Evolutionary conservation across 2,888 invertebrate genomes (phyloP).

Genomic region (Gasteruption jaculator): DNA sequence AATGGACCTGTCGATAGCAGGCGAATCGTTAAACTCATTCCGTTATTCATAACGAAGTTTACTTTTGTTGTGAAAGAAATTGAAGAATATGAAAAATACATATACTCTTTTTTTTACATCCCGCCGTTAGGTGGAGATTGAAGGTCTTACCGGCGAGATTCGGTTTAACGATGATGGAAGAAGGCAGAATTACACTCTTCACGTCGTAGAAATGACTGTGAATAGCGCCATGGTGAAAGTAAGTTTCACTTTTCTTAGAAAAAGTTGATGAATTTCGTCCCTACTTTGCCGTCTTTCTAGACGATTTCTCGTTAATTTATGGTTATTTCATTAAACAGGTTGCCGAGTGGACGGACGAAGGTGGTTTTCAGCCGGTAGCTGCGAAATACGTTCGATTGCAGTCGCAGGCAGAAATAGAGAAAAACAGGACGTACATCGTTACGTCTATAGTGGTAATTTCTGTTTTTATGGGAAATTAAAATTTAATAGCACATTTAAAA

Average conservation of each 20-base stretch:
- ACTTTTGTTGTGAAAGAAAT: too few relatives aligned
- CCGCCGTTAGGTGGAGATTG: constrained; percentile 85
- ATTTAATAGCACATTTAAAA: too few relatives aligned
- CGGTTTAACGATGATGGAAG: constrained; percentile 88
- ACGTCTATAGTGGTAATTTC: constrained; percentile 75
- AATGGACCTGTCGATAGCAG: too few relatives aligned
- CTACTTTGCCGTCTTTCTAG: constrained; percentile 3
- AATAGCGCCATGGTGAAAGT: constrained; percentile 89
- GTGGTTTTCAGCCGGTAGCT: constrained; percentile 69
- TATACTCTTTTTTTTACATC: too few relatives aligned
- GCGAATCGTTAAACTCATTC: too few relatives aligned
- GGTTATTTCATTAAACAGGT: constrained; percentile 54
- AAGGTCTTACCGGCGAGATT: constrained; percentile 86
- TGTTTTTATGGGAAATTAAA: too few relatives aligned
- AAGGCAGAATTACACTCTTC: constrained; percentile 82
- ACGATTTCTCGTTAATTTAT: neutral
- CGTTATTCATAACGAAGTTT: too few relatives aligned
- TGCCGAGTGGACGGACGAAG: constrained; percentile 82
- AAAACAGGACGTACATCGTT: constrained; percentile 82
- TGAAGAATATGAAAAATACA: too few relatives aligned
- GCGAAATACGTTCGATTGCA: constrained; percentile 72
- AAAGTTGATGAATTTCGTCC: constrained; percentile 3
- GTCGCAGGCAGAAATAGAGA: constrained; percentile 69
- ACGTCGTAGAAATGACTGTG: constrained; percentile 90
- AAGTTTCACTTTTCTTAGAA: constrained; percentile 33